These are phyloP conservation scores for Urosaurus nigricauda DNA, from an alignment of 2,797 vertebrate species.

Conservation along the genomic window DNA sequence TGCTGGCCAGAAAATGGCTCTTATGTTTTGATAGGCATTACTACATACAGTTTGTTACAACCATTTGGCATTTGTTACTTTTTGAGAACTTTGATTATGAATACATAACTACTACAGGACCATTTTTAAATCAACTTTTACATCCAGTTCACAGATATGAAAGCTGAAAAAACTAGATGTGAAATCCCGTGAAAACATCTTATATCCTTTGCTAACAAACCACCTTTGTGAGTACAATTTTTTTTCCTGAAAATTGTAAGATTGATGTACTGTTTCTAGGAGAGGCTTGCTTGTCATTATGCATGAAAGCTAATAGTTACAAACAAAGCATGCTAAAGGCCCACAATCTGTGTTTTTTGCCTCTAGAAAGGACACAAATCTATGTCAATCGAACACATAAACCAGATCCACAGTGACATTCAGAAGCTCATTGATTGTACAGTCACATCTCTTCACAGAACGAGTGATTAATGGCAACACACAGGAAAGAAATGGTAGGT, in stretches of 20 bases:
- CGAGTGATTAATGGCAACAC: rapidly evolving
- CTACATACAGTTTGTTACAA: too few relatives aligned
- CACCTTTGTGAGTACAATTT: background rate
- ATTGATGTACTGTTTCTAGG: background rate
- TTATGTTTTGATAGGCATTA: too few relatives aligned
- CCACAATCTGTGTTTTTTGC: background rate
- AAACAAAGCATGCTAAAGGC: conserved; percentile 37
- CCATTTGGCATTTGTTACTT: too few relatives aligned
- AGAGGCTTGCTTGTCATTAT: background rate
- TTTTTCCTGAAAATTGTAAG: background rate
- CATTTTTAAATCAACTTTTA: too few relatives aligned
- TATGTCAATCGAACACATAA: background rate
- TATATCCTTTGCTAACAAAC: background rate
- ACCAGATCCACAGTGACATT: background rate
- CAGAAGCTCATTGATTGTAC: rapidly evolving
- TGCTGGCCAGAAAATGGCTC: too few relatives aligned
- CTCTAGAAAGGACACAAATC: conserved; percentile 1
- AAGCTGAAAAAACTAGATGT: too few relatives aligned
- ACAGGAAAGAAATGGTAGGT: background rate
- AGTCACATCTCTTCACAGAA: rapidly evolving
- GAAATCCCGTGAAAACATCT: background rate
- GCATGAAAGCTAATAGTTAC: background rate
- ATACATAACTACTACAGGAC: too few relatives aligned
- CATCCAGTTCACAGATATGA: too few relatives aligned
- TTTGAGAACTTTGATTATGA: too few relatives aligned